phyloP scores from a whole-genome alignment of 2,888 invertebrate species.

The Drosophila cognata region DNA sequence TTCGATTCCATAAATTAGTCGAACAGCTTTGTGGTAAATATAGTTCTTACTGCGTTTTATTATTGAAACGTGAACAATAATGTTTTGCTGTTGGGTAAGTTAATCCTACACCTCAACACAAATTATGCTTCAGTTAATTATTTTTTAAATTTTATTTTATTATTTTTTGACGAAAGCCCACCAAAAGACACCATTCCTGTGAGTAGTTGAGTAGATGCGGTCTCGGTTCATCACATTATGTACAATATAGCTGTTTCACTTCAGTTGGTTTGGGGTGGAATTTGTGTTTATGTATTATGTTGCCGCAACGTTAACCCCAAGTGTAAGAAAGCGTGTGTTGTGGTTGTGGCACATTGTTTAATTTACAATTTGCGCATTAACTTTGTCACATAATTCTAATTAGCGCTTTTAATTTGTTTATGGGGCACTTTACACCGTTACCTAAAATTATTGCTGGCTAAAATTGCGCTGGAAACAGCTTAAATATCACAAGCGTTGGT shows the following conservation, averaged over 20 bases:
- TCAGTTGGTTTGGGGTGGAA: conserved; percentile 4
- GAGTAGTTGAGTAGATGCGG: background rate
- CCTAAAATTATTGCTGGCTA: conserved; percentile 77
- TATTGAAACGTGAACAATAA: background rate
- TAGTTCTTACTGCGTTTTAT: background rate
- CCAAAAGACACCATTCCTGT: background rate
- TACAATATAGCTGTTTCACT: background rate
- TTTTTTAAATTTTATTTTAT: background rate
- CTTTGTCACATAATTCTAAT: conserved; percentile 81
- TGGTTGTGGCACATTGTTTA: conserved; percentile 68
- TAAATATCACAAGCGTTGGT: conserved; percentile 69
- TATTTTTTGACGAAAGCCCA: background rate
- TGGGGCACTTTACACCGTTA: conserved; percentile 78
- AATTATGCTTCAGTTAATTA: background rate
- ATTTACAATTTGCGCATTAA: conserved; percentile 81
- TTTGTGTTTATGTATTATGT: conserved; percentile 32
- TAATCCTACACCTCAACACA: background rate
- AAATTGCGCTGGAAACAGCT: conserved; percentile 72
- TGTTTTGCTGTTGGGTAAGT: background rate
- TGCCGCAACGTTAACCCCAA: conserved; percentile 45
- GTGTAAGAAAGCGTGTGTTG: conserved; percentile 29
- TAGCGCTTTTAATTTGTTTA: conserved; percentile 81
- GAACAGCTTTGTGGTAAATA: background rate
- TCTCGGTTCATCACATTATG: background rate
- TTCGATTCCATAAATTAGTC: background rate